Evolutionary conservation across 2,888 invertebrate species (phyloP).

Genomic region (Drosophila prolongata): DNA sequence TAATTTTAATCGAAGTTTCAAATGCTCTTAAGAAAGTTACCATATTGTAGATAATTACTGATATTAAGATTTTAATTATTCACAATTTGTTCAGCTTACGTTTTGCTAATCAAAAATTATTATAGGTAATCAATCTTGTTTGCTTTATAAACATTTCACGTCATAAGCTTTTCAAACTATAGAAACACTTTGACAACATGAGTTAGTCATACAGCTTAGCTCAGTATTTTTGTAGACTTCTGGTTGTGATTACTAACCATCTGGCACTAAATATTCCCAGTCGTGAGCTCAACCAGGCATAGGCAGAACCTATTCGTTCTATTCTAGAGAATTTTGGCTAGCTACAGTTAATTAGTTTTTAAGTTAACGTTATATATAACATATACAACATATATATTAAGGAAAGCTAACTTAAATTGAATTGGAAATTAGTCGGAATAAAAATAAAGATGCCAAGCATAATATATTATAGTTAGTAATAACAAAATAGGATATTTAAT

Average conservation of each 20-base stretch:
- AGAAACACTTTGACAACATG: no score
- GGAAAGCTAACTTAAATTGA: no score
- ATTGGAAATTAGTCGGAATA: no score
- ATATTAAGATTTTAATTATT: not conserved
- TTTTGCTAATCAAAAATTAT: not conserved
- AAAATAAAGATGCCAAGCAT: no score
- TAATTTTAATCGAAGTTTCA: no score
- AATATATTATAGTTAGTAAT: no score
- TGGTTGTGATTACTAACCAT: conserved; percentile 3
- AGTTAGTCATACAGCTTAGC: conserved; percentile 22
- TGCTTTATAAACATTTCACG: conserved; percentile 1
- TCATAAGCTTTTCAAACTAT: not conserved
- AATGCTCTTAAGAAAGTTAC: no score
- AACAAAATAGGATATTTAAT: no score
- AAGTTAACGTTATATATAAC: no score
- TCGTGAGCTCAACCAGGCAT: conserved; percentile 17
- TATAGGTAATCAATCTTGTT: conserved; percentile 2
- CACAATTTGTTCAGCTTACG: conserved; percentile 1
- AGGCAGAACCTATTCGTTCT: not conserved
- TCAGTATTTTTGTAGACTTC: conserved; percentile 2
- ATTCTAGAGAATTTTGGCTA: not conserved
- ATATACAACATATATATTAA: no score
- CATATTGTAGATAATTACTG: not conserved
- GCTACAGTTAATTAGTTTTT: no score
- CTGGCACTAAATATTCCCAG: conserved; percentile 6